Base-by-base conservation (phyloP, 2,113 vertebrate species). In the Panthera tigris region DNA sequence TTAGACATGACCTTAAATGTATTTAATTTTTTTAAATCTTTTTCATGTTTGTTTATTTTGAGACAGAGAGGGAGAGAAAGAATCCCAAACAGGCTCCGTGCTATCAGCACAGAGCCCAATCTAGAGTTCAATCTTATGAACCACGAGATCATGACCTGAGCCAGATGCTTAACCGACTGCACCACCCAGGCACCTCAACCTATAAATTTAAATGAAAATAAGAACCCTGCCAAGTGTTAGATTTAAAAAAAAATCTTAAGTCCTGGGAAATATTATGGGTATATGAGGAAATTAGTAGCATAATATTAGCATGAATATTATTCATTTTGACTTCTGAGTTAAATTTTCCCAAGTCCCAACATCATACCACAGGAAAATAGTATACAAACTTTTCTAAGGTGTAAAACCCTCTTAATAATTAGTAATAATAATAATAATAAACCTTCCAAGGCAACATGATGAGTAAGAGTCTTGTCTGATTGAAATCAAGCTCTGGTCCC, bases 271-370 rank as follows among this genome's bases (percentile, higher is more conserved):
- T 18, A 76, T 31, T 33, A 65, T 8, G 83, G 25, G 19, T 39
- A 18, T 87, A 63, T 74, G 13, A 97, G 13, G 23, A 83, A 1
- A 95, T 10, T 7, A 65, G 36, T 61, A 85, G 18, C 25, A 74
- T 94, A 82, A 45, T 25, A 14, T 79, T 66, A 89, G 19, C 19
- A 87, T 61, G 48, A 87, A 55, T 23, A 79, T 36, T 23, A 91
- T 31, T 95, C 74, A 90, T 88, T 95, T 83, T 90, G 18, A 91
- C 23, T 83, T 84, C 31, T 69, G 18, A 92, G 55, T 90, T 95
- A 95, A 92, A 68, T 80, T 76, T 14, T 57, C 31, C 23, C 39
- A 89, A 7, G 6, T 29, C 7, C 69, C 66, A 83, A 87, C 76
- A 61, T 74, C 73, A 48, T 33, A 25, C 36, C 61, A 95, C 87